Evolutionary conservation across 1,140 invertebrate genomes (phyloP), one percentile per base, ranked within the genome.

Genomic region (Globodera ellingtonae): DNA sequence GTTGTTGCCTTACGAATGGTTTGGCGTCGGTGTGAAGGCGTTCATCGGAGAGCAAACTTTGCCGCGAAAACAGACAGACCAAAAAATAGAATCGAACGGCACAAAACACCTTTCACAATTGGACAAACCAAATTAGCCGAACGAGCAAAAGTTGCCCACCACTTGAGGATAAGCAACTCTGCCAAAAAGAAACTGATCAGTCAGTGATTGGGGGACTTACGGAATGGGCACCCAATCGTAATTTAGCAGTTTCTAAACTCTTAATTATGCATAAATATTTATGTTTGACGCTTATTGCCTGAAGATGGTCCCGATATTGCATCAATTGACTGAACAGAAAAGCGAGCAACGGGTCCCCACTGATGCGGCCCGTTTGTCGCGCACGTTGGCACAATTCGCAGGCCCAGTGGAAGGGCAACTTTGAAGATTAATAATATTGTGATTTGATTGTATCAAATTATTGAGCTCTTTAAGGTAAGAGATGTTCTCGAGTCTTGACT

Each of bases 171-270:
- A 72, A 24, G 35, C 48, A 13, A 72, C 13, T 72, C 48, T 44
- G 35, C 13, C 13, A 24, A 3, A 15, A n/a, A 18, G 70, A 72
- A 72, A 46, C 21, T 44, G 70, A 44, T 15, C 48, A 24, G 18
- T 15, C 13, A 46, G 56, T 75, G 70, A 65, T 18, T 75, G 48
- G 35, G 1, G 35, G 35, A 62, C 56, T 78, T 46, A 69, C 48
- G 48, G 48, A 78, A 70, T 62, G 4, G 24, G 78, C n/a, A 87
- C 84, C 82, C 82, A 83, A 48, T 82, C 81, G 66, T 84, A 82
- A 65, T 78, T 84, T 35, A 74, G 71, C 44, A 83, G 62, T 4
- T 52, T 65, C 79, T 83, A 72, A 24, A 87, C 73, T 44, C 21
- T 81, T 13, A 21, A 65, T 65, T 15, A 65, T 35, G 35, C 35